Evolutionary conservation across 2,113 vertebrate species (phyloP), one percentile per base, ranked within the genome.

Genomic region (Hypomesus transpacificus): DNA sequence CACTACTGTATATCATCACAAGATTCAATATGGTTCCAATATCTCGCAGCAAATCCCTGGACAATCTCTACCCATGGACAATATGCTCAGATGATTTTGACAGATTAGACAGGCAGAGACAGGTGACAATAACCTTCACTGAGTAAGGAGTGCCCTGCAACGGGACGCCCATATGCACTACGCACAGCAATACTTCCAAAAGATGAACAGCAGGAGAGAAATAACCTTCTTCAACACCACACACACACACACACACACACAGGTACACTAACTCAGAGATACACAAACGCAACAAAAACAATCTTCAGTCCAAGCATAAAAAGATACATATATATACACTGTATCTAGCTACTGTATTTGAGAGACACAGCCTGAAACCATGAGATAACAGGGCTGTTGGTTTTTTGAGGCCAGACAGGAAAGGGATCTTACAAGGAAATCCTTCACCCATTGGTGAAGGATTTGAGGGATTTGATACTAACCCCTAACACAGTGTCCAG

Each of bases 81-180:
- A 84, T 83, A 81, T 63, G 79, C 75, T 74, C 74, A 75, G 66
- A 80, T 71, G 82, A 85, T 86, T 89, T 84, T 90, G 85, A 91
- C 83, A 84, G 89, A 91, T 91, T 84, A 87, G 87, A 89, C 76
- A 84, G 39, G 79, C 71, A 82, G 58, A 62, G 50, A 90, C 86
- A 83, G 85, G 89, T 83, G 82, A 87, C 87, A 82, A 81, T 87
- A 89, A 88, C 88, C 86, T 90, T 88, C 86, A 79, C 52, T 39
- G 73, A 57, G 72, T 74, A 74, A 66, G 22, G 65, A 16, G 39
- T 7, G 7, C 39, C 39, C 39, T 46, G 39, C 39, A 5, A 46
- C 9, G 9, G 9, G 39, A 46, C 9, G 7, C 39, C 9, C 31
- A 34, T 34, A 34, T 34, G 31, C 4, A 2, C 39, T 46, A 46